Base-by-base conservation (phyloP, 2,888 invertebrate species). In the Drosophila imparisetae region DNA sequence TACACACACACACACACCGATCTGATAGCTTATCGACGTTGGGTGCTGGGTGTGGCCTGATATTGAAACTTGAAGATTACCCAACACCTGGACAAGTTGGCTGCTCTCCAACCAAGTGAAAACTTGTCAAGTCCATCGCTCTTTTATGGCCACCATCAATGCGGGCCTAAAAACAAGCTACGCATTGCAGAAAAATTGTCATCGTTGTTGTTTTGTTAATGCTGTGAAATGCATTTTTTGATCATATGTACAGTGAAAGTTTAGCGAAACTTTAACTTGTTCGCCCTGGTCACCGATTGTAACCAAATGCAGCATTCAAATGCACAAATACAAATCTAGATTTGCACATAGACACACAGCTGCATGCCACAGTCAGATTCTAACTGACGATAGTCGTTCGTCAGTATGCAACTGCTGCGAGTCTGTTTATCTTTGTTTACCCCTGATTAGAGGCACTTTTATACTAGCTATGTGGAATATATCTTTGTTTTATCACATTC, bases 1-100 rank as follows among this genome's bases (percentile, higher is more conserved):
- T 13, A 32, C 32, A 32, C 32, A 32, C 30, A 15, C 30, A 15
- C 15, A 24, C 55, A 36, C 45, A 45, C 27, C 60, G 75, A 78
- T 85, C 30, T 60, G 75, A 81, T 87, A 68, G 24, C 80, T 73
- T 75, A 80, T 84, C 86, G 73, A 58, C 54, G 27, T 42, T 24
- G 30, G 4, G 13, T n/a, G 30, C 21, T 52, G 21, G 36, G 21
- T n/a, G 1, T 53, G 11, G 52, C 11, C 21, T 54, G 24, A 54
- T 36, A 54, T 36, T 4, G 18, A 48, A 53, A 52, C 50, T 34
- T 32, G 45, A 38, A 66, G 48, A 63, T 73, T 74, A 63, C 30
- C 27, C 53, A 75, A 64, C 70, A 77, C 29, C 54, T 60, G 52
- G 18, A 7, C 32, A 40, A 30, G 42, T 24, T 38, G 53, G 38